Percentiles rank a stretch among this genome's conserved stretches.
phyloP scores from a whole-genome alignment of 2,888 invertebrate genomes.

The Melikaiella ostensackeni region DNA sequence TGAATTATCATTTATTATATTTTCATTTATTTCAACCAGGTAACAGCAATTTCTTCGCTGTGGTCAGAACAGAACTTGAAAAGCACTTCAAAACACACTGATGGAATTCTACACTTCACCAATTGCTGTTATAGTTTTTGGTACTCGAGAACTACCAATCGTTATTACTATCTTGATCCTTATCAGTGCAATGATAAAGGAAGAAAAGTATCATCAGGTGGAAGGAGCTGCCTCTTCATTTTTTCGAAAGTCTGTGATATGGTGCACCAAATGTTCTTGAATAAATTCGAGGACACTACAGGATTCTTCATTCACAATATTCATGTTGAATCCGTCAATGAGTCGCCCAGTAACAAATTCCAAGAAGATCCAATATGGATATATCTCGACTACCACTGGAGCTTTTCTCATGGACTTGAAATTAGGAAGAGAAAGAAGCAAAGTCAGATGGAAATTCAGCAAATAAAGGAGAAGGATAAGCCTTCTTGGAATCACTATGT shows the following conservation, averaged over 20 bases:
- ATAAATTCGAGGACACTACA: conserved; percentile 64
- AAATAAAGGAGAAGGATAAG: conserved; percentile 45
- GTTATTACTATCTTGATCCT: conserved; percentile 73
- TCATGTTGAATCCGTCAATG: conserved; percentile 68
- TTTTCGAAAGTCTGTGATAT: conserved; percentile 66
- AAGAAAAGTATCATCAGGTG: conserved; percentile 55
- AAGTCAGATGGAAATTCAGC: background rate
- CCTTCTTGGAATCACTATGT: conserved; percentile 70
- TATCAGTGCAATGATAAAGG: conserved; percentile 68
- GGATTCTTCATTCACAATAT: conserved; percentile 73
- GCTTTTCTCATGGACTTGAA: conserved; percentile 57
- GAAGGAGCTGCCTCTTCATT: conserved; percentile 66
- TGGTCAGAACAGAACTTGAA: conserved; percentile 62
- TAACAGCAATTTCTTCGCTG: conserved; percentile 24
- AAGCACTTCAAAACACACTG: conserved; percentile 61
- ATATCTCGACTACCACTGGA: conserved; percentile 74
- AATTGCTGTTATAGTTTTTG: conserved; percentile 75
- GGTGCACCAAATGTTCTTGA: conserved; percentile 67
- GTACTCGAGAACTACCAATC: conserved; percentile 67
- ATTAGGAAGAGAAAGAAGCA: conserved; percentile 27
- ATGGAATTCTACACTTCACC: conserved; percentile 71
- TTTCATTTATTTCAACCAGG: background rate
- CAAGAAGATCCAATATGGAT: conserved; percentile 74
- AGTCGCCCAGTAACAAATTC: conserved; percentile 57
- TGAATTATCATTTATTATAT: background rate